A percentile compares a stretch with the other conserved stretches of the same genome.
Conservation (phyloP, 2,797 vertebrate genomes). For the Mallotus villosus region DNA sequence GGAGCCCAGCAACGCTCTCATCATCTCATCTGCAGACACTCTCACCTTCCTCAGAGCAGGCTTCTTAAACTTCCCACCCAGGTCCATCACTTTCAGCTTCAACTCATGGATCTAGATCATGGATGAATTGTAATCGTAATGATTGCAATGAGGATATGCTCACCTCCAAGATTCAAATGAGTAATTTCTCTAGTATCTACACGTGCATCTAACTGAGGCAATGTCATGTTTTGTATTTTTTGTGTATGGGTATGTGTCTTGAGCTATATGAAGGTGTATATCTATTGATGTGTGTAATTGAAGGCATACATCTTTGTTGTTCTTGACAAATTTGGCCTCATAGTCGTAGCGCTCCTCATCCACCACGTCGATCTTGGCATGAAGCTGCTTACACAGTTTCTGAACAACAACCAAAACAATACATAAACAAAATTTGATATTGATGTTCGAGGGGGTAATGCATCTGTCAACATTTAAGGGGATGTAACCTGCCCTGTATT, state of each 20-base stretch:
- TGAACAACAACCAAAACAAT: constrained; percentile 20
- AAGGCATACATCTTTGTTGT: constrained; percentile 56
- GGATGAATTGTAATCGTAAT: background rate
- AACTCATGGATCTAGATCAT: constrained; percentile 58
- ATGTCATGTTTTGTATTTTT: too few species aligned
- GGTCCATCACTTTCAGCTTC: constrained; percentile 61
- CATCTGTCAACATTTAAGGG: background rate
- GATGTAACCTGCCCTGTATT: background rate
- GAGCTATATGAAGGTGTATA: background rate
- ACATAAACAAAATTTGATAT: background rate
- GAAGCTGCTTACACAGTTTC: constrained; percentile 64
- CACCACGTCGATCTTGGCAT: constrained; percentile 55
- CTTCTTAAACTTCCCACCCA: constrained; percentile 67
- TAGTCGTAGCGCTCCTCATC: constrained; percentile 67
- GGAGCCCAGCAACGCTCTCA: constrained; percentile 63
- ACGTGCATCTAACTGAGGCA: background rate
- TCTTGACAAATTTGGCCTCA: constrained; percentile 64
- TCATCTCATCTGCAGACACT: constrained; percentile 65
- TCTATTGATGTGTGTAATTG: background rate
- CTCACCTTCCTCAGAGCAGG: constrained; percentile 63
- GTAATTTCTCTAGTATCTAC: background rate
- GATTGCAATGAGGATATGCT: background rate
- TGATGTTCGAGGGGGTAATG: background rate
- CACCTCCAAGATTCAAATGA: background rate
- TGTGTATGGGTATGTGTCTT: background rate